A percentile compares a stretch with the other conserved stretches of the same genome.
phyloP scores from a whole-genome alignment of 2,113 vertebrate species.

The Sapajus apella region DNA sequence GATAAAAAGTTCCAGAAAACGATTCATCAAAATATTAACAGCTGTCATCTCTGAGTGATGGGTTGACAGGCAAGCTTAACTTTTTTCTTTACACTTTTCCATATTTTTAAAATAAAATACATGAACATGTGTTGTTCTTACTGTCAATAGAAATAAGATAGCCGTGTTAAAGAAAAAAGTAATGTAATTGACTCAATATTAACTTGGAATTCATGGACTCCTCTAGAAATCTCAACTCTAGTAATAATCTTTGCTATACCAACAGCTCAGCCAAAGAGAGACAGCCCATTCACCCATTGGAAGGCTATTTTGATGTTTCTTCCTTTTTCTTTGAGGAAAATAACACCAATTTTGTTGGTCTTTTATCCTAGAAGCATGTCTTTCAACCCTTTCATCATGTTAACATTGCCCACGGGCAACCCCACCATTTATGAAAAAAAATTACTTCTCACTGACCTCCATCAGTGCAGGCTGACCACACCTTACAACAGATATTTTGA shows the following conservation, averaged over 20 bases:
- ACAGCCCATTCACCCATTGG: background rate
- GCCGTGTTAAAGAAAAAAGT: background rate
- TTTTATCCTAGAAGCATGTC: slow-evolving; percentile 21
- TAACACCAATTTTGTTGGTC: slow-evolving; percentile 2
- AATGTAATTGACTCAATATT: background rate
- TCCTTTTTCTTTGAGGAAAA: slow-evolving; percentile 37
- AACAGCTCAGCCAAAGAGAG: background rate
- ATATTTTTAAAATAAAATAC: background rate
- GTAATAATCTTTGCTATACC: background rate
- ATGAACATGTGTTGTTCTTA: background rate
- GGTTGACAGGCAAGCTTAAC: background rate
- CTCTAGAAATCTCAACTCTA: background rate
- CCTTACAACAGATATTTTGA: background rate
- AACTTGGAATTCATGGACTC: background rate
- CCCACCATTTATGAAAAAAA: background rate
- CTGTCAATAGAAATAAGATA: background rate
- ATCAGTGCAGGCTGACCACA: background rate
- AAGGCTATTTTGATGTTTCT: background rate
- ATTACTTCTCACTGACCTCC: background rate
- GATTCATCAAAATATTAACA: background rate
- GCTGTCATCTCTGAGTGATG: background rate
- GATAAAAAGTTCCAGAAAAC: background rate
- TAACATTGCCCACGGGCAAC: background rate
- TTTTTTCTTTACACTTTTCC: background rate
- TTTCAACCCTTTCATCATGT: background rate